Conservation (phyloP, 2,113 vertebrate species). For the Psephotus haematonotus region DNA sequence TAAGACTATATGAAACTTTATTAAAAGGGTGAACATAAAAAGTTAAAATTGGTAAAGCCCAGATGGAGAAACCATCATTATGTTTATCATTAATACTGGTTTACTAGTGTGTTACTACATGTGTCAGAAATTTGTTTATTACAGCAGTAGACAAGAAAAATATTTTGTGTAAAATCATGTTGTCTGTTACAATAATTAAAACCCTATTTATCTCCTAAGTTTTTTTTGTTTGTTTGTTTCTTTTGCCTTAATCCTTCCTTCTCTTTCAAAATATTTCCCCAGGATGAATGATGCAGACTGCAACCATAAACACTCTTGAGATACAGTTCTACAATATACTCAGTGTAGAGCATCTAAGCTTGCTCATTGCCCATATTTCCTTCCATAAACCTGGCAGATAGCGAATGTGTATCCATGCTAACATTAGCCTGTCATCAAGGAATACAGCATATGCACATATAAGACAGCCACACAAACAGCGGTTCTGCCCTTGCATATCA, state of each 20-base stretch:
- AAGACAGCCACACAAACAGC: not conserved
- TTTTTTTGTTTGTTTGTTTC: not conserved
- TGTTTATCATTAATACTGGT: not conserved
- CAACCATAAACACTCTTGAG: not conserved
- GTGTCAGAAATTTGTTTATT: not conserved
- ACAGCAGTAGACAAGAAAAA: not conserved
- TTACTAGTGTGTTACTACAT: not conserved
- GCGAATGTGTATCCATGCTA: not conserved
- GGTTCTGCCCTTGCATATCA: not conserved
- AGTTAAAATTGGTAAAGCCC: not conserved
- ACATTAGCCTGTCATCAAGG: not conserved
- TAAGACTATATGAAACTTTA: not conserved
- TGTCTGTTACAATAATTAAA: not conserved
- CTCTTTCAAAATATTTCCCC: not conserved
- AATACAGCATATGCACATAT: accelerated
- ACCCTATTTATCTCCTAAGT: accelerated
- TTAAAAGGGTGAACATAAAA: not conserved
- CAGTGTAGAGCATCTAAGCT: accelerated
- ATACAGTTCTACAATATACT: accelerated
- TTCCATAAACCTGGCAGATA: not conserved
- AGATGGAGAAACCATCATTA: not conserved
- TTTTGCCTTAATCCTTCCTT: not conserved
- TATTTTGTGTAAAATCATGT: not conserved
- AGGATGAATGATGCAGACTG: not conserved
- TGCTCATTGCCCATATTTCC: accelerated